A percentile compares a stretch with the other conserved stretches of the same genome.
These are phyloP conservation scores for Sphenopsis melanotis DNA, from an alignment of 2,797 vertebrate genomes.

Conservation along the genomic window DNA sequence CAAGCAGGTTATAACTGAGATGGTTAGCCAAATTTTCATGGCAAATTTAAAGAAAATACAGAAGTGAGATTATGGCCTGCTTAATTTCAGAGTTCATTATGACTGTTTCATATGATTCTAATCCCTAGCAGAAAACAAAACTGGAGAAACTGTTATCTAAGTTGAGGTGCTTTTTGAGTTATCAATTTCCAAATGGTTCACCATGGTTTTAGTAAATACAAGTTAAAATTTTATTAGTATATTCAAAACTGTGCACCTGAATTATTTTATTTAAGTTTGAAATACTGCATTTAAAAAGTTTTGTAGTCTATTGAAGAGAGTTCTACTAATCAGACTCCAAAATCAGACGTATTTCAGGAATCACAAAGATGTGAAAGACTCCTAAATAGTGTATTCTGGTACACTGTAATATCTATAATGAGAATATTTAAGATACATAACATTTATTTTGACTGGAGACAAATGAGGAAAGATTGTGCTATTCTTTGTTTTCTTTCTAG, in stretches of 20 bases:
- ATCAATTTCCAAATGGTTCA: neutral
- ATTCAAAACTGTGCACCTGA: neutral
- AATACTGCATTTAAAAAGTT: neutral
- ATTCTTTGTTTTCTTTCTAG: neutral
- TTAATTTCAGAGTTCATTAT: neutral
- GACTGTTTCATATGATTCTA: neutral
- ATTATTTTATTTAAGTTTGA: neutral
- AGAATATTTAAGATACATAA: neutral
- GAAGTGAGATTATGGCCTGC: neutral
- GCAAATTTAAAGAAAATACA: neutral
- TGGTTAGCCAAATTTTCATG: neutral
- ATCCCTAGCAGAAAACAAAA: neutral
- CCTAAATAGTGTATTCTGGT: neutral
- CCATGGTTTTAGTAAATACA: neutral
- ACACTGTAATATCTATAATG: neutral
- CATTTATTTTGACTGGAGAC: neutral
- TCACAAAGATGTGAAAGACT: neutral
- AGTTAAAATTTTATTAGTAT: neutral
- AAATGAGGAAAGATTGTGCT: neutral
- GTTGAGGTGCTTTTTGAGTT: rapidly evolving
- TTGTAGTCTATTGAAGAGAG: neutral
- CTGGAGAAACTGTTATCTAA: neutral
- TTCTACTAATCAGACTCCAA: neutral
- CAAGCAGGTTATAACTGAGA: neutral
- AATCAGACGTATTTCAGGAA: neutral